A percentile compares a stretch with the other conserved stretches of the same genome.
These are phyloP conservation scores for Tragelaphus eurycerus DNA, from an alignment of 2,797 vertebrate species.

Conservation along the genomic window DNA sequence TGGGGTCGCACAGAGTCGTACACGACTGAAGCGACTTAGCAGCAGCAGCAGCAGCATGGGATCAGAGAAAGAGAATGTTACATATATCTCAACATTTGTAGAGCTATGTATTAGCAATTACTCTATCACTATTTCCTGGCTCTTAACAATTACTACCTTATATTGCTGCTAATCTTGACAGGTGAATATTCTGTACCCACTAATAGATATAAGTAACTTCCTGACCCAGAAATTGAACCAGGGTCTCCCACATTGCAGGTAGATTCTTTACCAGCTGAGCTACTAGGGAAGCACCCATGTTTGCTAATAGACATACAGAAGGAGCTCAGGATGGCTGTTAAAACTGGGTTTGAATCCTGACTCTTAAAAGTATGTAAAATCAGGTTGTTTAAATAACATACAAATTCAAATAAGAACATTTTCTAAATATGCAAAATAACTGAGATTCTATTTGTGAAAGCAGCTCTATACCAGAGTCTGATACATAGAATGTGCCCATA, in stretches of 20 bases:
- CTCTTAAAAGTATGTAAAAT: not conserved
- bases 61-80: not conserved
- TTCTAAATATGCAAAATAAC: not conserved
- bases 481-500: not conserved
- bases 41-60: too few species aligned
- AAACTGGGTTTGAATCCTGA: not conserved
- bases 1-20: too few species aligned
- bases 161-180: not conserved
- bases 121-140: not conserved
- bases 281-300: not conserved
- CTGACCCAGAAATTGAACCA: not conserved
- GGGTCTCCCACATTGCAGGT: not conserved
- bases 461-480: not conserved
- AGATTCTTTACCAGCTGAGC: not conserved
- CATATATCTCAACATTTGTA: not conserved
- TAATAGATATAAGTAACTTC: not conserved
- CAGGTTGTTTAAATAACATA: not conserved
- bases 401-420: not conserved
- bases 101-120: not conserved
- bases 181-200: not conserved
- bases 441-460: not conserved
- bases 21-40: too few species aligned
- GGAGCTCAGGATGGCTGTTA: not conserved
- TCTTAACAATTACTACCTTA: not conserved
- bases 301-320: not conserved